Evolutionary conservation across 2,113 vertebrate genomes (phyloP).

Genomic region (Thalassoma bifasciatum): DNA sequence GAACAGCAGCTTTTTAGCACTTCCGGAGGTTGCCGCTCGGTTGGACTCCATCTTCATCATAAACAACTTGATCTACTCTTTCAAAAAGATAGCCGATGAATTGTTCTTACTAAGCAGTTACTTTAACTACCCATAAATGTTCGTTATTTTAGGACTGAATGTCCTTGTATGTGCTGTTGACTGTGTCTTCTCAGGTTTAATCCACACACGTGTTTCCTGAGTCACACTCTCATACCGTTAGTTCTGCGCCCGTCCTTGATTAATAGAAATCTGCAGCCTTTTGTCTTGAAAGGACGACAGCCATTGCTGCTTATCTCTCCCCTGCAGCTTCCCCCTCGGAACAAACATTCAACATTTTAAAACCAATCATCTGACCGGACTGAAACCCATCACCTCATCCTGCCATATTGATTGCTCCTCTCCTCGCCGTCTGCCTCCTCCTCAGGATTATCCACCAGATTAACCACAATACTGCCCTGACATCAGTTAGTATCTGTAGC

Average conservation of each 20-base stretch:
- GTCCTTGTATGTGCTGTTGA: no score
- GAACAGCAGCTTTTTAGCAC: no score
- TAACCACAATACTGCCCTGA: background rate
- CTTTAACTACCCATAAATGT: no score
- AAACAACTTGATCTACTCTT: no score
- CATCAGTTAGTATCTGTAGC: conserved; percentile 3
- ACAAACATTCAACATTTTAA: background rate
- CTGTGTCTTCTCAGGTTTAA: no score
- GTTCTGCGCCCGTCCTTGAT: background rate
- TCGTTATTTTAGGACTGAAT: no score
- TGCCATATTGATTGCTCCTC: background rate
- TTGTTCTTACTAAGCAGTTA: no score
- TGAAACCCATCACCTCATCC: background rate
- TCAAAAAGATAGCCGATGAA: no score
- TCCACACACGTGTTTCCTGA: background rate
- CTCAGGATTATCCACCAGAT: conserved; percentile 17
- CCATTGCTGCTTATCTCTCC: conserved; percentile 30
- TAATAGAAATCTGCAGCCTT: background rate
- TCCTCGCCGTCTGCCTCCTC: background rate
- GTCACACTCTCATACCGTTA: background rate
- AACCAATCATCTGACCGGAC: background rate
- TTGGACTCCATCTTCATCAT: no score
- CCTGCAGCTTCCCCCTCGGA: conserved; percentile 9
- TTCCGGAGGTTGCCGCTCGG: no score
- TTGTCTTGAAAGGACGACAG: conserved; percentile 11